Base-by-base conservation (phyloP, 1,140 invertebrate species). In the Solen grandis region DNA sequence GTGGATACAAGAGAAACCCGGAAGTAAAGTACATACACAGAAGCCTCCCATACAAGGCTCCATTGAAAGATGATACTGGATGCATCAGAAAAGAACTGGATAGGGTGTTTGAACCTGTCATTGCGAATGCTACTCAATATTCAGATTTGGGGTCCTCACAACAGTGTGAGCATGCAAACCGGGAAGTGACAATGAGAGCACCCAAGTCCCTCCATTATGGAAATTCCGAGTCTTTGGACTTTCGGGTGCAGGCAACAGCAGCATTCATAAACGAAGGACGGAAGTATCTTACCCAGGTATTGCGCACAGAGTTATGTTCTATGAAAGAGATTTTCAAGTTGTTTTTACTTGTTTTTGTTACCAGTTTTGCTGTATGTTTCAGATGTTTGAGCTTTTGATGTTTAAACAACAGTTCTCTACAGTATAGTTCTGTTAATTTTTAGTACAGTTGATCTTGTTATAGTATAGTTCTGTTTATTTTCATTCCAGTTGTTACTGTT, bases 161-260 rank as follows among this genome's bases (percentile, higher is more conserved):
- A 38, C 31, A 35, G 8, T 66, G 62, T 66, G 62, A 66, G 35
- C 62, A 66, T 41, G 62, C 62, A 5, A 66, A 66, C 35, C 3
- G 8, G 27, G 35, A 35, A 57, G 14, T 14, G 10, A 16, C 33
- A 38, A 3, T 66, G 4, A 35, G 33, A 38, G 35, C 62, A 10
- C 62, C 62, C n/a, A 38, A 66, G 62, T 16, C 14, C 8, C 35
- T n/a, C 14, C 19, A 66, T 22, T 41, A 38, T 16, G 31, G 36
- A 41, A 22, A 22, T 10, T 8, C 22, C 31, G 19, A 46, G 19
- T 10, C 8, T 19, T 19, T 46, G 8, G 41, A 46, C 19, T 46
- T 10, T 19, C 8, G 60, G 14, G 55, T 57, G 8, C 55, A 57
- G 10, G 55, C 55, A 27, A 13, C 55, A 14, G 10, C 55, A 13